Conservation (phyloP, 2,888 invertebrate genomes). For the Hypolimnas misippus region DNA sequence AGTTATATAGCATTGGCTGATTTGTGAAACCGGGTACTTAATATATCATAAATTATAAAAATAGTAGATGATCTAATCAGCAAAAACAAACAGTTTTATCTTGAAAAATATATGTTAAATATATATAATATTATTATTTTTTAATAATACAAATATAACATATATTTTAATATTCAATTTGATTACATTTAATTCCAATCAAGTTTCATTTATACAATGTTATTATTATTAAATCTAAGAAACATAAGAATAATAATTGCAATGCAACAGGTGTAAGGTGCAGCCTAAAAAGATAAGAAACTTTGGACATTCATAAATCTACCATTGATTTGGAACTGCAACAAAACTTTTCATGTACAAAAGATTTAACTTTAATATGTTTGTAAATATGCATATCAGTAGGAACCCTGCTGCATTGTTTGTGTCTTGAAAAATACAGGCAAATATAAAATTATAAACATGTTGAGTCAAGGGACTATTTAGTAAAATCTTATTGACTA, state of each 20-base stretch:
- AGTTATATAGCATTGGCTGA: too few species aligned
- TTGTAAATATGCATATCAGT: background rate
- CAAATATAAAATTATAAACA: constrained; percentile 2
- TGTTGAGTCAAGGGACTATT: constrained; percentile 19
- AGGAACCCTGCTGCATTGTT: constrained; percentile 51
- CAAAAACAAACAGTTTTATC: too few species aligned
- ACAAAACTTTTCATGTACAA: constrained; percentile 55
- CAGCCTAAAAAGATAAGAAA: background rate
- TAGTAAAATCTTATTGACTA: constrained; percentile 56
- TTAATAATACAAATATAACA: background rate
- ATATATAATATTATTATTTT: background rate
- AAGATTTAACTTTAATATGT: background rate
- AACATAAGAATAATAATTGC: constrained; percentile 11
- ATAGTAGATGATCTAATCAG: too few species aligned
- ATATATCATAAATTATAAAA: too few species aligned
- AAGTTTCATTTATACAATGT: background rate
- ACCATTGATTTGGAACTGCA: constrained; percentile 64
- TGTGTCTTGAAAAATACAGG: constrained; percentile 13
- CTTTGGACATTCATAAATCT: background rate
- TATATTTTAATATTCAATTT: too few species aligned
- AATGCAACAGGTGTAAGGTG: constrained; percentile 37
- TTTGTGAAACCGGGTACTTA: too few species aligned
- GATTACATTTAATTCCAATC: background rate
- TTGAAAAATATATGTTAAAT: too few species aligned
- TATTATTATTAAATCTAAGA: background rate